Evolutionary conservation across 2,888 invertebrate genomes (phyloP), one percentile per base, ranked within the genome.

Genomic region (Hirtodrosophila trivittata): DNA sequence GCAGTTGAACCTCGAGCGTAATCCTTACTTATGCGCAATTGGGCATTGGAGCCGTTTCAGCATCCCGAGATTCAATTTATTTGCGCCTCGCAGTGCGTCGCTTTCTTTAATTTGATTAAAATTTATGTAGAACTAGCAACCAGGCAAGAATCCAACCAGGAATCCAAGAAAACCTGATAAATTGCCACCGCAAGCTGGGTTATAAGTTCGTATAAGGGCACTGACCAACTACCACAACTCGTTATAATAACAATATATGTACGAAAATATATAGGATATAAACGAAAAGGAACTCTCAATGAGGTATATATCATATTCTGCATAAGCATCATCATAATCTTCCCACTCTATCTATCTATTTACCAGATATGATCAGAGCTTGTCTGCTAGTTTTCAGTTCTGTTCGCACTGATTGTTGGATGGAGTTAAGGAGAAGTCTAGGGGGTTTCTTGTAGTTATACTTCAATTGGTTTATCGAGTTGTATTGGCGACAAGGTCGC

Each of bases 51-150:
- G 30, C 25, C 38, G 33, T 10, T 37, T 49, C 43, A 52, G 52
- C 39, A 45, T 21, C 42, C 13, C 16, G 71, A 59, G 56, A 58
- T 66, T 80, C 58, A 73, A 75, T 86, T 76, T 86, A 69, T 75
- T 72, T 81, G 65, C 63, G 65, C 58, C 65, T 66, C 42, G 47
- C 69, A 49, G 55, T 75, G 81, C 66, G 70, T 69, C 58, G 66
- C 63, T 68, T 75, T 64, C 65, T 85, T 84, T 81, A 87, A 86
- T 86, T 87, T 86, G 88, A 88, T 88, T 88, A 83, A 76, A 86
- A 86, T 88, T 86, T 86, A 86, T 88, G 88, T 76, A 59, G 73
- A 84, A 72, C 69, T 70, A 49, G 38, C 41, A 25, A 35, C 45
- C 7, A 28, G 21, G 10, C 10, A 33, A 35, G 42, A 32, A 16